A percentile compares a stretch with the other conserved stretches of the same genome.
Conservation (phyloP, 2,797 vertebrate species). For the Gymnoscopelus microlampas region DNA sequence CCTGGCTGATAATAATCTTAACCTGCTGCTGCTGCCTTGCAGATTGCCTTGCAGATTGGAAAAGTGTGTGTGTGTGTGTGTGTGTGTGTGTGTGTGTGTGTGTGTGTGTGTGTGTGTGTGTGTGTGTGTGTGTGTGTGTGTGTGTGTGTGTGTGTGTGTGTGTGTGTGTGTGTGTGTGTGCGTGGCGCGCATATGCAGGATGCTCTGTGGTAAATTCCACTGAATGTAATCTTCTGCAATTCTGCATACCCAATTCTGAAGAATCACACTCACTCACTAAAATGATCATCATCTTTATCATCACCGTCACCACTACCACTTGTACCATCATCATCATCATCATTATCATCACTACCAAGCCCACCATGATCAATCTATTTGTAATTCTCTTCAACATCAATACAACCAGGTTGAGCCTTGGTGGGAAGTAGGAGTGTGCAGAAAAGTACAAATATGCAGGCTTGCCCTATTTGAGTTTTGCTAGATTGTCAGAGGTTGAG, state of each 20-base stretch:
- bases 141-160: background rate
- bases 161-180: constrained; percentile 27
- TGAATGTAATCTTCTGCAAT: background rate
- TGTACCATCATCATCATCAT: background rate
- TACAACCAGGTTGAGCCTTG: background rate
- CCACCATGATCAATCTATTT: background rate
- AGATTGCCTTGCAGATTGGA: constrained; percentile 71
- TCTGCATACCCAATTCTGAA: background rate
- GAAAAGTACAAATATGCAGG: no score
- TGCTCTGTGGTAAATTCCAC: background rate
- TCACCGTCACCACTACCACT: constrained; percentile 1
- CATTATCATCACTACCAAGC: background rate
- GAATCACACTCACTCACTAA: background rate
- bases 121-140: background rate
- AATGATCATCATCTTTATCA: constrained; percentile 5
- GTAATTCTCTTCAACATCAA: background rate
- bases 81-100: background rate
- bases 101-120: background rate
- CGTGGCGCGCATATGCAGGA: background rate
- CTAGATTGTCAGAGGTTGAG: no score
- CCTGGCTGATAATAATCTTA: constrained; percentile 70
- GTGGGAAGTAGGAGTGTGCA: no score
- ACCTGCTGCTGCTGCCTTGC: constrained; percentile 59
- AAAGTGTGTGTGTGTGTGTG: constrained; percentile 37
- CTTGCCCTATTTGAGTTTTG: no score